Base-by-base conservation (phyloP, 2,888 invertebrate species). In the Pegoplata infirma region DNA sequence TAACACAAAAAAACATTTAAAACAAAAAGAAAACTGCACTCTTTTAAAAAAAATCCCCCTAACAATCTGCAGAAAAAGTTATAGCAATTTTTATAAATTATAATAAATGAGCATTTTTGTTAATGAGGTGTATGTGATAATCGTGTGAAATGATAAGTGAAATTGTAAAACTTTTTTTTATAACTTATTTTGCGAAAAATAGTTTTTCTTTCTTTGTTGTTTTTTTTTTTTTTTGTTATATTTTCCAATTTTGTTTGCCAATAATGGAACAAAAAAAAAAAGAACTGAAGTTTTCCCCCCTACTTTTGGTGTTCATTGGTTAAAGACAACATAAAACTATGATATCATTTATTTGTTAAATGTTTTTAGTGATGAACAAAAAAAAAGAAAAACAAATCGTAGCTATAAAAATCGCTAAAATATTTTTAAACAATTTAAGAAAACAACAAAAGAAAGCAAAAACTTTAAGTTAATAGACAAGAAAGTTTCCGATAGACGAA, bases 111-210 rank as follows among this genome's bases (percentile, higher is more conserved):
- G 28, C 25, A 69, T 74, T 74, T 78, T 46, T 47, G 69, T 64
- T 78, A 78, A 78, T 78, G 78, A 78, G 74, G 28, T 78, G 78
- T 74, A 58, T 78, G 64, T 49, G 78, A 69, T 66, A 78, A 78
- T 78, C 69, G 49, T 69, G 73, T 69, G 64, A 73, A 73, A 69
- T 78, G 78, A 78, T 66, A 78, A 69, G 53, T 64, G 16, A 74
- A 78, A 66, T 78, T 78, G 36, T 25, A 68, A 68, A 77, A 73
- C 17, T 72, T 68, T 77, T 73, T 12, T 46, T 19, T 28, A 12
- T 25, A 46, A 32, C 17, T 75, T 58, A n/a, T 58, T 21, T 58
- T 51, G 25, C 49, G 36, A 25, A 21, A 75, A 66, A 66, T 53
- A 58, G 44, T 69, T 69, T 76, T 28, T 68, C 12, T 55, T 56